Conservation (phyloP, 2,797 vertebrate genomes). For the Emys orbicularis region DNA sequence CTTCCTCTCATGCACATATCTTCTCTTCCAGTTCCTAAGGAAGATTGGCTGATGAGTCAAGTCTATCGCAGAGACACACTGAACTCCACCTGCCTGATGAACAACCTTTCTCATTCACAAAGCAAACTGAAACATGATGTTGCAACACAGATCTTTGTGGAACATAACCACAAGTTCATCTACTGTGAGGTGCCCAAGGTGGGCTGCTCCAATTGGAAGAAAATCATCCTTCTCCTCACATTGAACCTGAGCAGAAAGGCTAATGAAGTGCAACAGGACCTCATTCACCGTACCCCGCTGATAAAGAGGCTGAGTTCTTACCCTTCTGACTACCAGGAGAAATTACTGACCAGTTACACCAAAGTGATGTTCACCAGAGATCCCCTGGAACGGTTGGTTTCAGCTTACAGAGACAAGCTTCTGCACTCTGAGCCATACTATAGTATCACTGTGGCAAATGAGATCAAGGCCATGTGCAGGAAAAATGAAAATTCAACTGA, state of each 20-base stretch:
- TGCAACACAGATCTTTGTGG: constrained; percentile 71
- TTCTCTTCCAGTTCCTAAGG: background rate
- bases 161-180: constrained; percentile 72
- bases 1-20: constrained; percentile 3
- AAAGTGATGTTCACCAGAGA: constrained; percentile 79
- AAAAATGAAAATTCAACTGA: constrained; percentile 42
- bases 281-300: constrained; percentile 46
- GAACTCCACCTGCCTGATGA: constrained; percentile 50
- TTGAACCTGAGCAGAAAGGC: constrained; percentile 21
- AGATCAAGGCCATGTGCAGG: constrained; percentile 65
- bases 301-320: constrained; percentile 63
- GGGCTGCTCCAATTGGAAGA: constrained; percentile 82
- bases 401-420: constrained; percentile 79
- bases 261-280: constrained; percentile 27
- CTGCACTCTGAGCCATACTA: constrained; percentile 66
- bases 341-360: constrained; percentile 70
- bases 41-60: constrained; percentile 61
- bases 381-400: constrained; percentile 75
- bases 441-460: constrained; percentile 25
- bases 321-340: constrained; percentile 1
- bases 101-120: constrained; percentile 30
- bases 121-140: background rate
- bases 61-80: constrained; percentile 37
- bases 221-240: constrained; percentile 73
- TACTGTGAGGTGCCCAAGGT: constrained; percentile 81